These are phyloP conservation scores for Osmoderma eremita DNA, from an alignment of 2,888 invertebrate genomes.

Conservation along the genomic window DNA sequence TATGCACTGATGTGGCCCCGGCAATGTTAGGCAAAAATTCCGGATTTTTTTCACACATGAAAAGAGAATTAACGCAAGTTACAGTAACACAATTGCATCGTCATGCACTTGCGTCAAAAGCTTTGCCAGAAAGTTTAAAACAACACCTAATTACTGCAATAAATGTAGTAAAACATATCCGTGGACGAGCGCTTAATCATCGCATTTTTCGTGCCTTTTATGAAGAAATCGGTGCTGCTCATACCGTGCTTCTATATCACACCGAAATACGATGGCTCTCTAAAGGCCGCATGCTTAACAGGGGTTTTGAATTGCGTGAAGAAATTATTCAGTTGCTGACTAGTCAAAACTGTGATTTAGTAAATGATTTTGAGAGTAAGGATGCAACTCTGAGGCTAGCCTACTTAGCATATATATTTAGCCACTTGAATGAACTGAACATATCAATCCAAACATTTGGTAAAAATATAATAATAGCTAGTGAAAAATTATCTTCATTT, in stretches of 20 bases:
- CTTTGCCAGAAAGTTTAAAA: constrained; percentile 5
- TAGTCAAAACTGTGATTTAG: constrained; percentile 23
- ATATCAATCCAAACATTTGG: constrained; percentile 14
- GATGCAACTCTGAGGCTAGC: constrained; percentile 37
- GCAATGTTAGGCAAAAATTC: constrained; percentile 19
- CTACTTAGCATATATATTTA: constrained; percentile 40
- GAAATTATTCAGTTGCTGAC: constrained; percentile 42
- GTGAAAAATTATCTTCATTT: no score
- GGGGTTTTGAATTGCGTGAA: constrained; percentile 40
- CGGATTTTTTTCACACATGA: constrained; percentile 18
- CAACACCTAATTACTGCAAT: constrained; percentile 13
- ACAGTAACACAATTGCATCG: no score
- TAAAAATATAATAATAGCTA: no score
- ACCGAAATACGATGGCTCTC: constrained; percentile 41
- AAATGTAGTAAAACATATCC: constrained; percentile 38
- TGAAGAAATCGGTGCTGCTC: constrained; percentile 37
- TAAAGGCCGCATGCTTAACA: neutral
- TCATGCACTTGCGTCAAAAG: no score
- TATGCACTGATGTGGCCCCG: constrained; percentile 2
- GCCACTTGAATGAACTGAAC: constrained; percentile 35
- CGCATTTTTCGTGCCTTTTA: constrained; percentile 33
- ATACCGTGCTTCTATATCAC: constrained; percentile 23
- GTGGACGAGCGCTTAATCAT: neutral
- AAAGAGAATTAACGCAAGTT: constrained; percentile 24
- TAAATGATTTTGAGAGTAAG: constrained; percentile 33